Base-by-base conservation (phyloP, 1,140 invertebrate species). In the Anastrepha ludens region DNA sequence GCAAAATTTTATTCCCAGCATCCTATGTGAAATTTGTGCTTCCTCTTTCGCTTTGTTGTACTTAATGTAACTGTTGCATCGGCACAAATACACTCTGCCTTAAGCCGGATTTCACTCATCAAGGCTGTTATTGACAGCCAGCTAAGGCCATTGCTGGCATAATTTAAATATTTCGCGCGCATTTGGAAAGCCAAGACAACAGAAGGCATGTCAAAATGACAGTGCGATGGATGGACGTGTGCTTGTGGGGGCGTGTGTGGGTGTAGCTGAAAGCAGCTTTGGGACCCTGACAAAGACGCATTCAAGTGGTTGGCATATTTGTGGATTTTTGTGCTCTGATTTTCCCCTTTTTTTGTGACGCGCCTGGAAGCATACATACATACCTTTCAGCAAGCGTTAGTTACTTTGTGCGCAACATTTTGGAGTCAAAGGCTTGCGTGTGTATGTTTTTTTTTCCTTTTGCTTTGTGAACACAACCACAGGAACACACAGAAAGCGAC, bases 221-320 rank as follows among this genome's bases (percentile, higher is more conserved):
- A 67, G 29, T 29, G 65, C 9, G 29, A 13, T 67, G 9, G 11
- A 15, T 67, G 64, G 29, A 41, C 39, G 29, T 20, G 15, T 41
- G 11, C 9, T 39, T 67, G 9, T 20, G 39, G 41, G 29, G 39
- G 65, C 13, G 6, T 20, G 29, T 67, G 8, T 67, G 3, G 39
- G 65, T 2, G 29, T 67, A 29, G 20, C 65, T 20, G 13, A 20
- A 20, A 13, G 65, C 65, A 8, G 65, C 65, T 39, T 67, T 41
- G 39, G 29, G 65, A 67, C 65, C 2, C 65, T 67, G 65, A 67
- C 65, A 67, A 67, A 39, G 20, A 67, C 7, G 65, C 65, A 67
- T 67, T 67, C 65, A 67, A 67, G 65, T 41, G 65, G 65, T 67
- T 67, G 65, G 65, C 29, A 67, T 67, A 67, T 67, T 67, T 67